Evolutionary conservation across 2,888 invertebrate species (phyloP), one percentile per base, ranked within the genome.

Genomic region (Nasonovia ribisnigri): DNA sequence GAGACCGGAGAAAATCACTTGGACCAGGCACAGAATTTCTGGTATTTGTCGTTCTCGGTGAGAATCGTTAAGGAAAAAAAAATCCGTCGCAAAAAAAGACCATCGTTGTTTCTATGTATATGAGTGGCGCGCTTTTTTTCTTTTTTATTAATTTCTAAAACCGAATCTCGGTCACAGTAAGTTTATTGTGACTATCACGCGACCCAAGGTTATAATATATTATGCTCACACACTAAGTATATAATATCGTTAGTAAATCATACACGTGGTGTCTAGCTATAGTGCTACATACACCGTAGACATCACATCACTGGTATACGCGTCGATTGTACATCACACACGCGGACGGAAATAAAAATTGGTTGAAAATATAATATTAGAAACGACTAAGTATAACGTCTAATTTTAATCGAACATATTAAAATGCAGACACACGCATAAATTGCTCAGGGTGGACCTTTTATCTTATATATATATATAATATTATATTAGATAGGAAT

Each of bases 261-360:
- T 51, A 51, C 89, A 89, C 89, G 89, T 89, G 89, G 89, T 89
- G 88, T 88, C 88, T 51, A 51, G 51, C 1, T 36, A 46, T 4
- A 88, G 20, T 77, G 36, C 51, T 20, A 51, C 51, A 36, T 29
- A 60, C 77, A 36, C 20, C 77, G 77, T 77, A 20, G 77, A 77
- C 36, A 77, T 77, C 36, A 42, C 36, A 77, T 36, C 77, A 77
- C 20, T 77, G 20, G 77, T 24, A 36, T 36, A 77, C 36, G 36
- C 77, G 20, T 77, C 8, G 20, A 77, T 42, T 57, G 26, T 26
- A 42, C 20, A 77, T 77, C 20, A 77, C 77, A 77, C 20, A 77
- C 77, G 20, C 77, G 36, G 36, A 77, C 77, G 36, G 77, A 77
- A 77, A 77, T 77, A 77, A 77, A 77, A 77, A 6, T 20, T 20